A percentile compares a stretch with the other conserved stretches of the same genome.
Conservation (phyloP, 2,797 vertebrate species). For the Manis pentadactyla region DNA sequence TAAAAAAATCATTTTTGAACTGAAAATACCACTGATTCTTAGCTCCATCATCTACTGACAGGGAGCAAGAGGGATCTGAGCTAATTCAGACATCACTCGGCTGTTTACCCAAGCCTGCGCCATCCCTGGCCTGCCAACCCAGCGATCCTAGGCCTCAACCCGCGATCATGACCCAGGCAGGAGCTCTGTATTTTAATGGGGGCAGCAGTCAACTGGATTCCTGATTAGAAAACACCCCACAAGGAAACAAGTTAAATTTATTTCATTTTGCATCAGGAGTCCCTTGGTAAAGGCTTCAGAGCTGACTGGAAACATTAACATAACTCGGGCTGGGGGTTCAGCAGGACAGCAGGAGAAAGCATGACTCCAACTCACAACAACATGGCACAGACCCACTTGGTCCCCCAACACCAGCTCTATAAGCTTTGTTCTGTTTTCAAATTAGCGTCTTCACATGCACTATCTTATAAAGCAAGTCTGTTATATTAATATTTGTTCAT, state of each 20-base stretch:
- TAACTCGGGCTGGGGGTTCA: not conserved
- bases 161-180: not conserved
- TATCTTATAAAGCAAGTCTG: not conserved
- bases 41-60: not conserved
- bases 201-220: not conserved
- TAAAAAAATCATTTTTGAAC: not conserved
- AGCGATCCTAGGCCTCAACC: not conserved
- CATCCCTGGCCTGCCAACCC: not conserved
- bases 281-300: not conserved
- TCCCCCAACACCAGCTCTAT: not conserved
- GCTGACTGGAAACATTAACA: not conserved
- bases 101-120: not conserved
- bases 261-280: not conserved
- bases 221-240: not conserved
- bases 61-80: not conserved
- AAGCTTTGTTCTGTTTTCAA: not conserved
- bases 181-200: not conserved
- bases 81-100: not conserved
- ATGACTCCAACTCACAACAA: not conserved
- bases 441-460: not conserved
- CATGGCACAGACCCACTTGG: not conserved
- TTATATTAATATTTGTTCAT: not conserved
- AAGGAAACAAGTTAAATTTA: not conserved
- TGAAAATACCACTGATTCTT: not conserved
- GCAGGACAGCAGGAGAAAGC: accelerated